Evolutionary conservation across 2,888 invertebrate genomes (phyloP).

Genomic region (Pardosa pseudoannulata): DNA sequence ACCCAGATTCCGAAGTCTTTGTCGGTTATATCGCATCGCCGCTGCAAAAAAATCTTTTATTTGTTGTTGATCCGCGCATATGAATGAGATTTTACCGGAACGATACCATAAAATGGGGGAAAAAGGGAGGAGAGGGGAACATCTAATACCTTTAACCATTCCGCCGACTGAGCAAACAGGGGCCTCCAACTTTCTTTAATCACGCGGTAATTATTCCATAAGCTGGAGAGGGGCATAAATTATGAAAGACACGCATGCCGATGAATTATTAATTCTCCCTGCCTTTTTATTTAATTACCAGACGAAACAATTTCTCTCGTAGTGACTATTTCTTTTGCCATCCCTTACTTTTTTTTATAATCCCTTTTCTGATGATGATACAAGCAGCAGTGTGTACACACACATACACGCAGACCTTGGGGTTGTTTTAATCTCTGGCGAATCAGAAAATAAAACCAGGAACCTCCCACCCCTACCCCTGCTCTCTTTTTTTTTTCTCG

Average conservation of each 20-base stretch:
- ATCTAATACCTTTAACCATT: background rate
- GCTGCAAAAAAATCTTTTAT: too few relatives aligned
- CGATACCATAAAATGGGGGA: too few relatives aligned
- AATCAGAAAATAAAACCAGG: conserved; percentile 21
- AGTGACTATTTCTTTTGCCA: conserved; percentile 32
- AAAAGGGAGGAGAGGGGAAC: too few relatives aligned
- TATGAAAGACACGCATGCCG: conserved; percentile 44
- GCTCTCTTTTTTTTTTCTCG: background rate
- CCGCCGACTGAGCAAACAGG: background rate
- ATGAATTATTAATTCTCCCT: conserved; percentile 66
- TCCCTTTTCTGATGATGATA: background rate
- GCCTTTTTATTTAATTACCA: conserved; percentile 64
- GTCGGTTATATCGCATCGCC: too few relatives aligned
- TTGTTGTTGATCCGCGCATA: too few relatives aligned
- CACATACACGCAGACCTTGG: background rate
- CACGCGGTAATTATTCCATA: conserved; percentile 62
- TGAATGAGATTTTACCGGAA: too few relatives aligned
- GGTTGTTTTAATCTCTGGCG: conserved; percentile 57
- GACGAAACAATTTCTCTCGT: conserved; percentile 6
- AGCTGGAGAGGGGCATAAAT: conserved; percentile 51
- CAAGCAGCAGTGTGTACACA: background rate
- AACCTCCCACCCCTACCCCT: background rate
- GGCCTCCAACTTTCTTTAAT: conserved; percentile 37
- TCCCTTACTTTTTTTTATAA: conserved; percentile 21
- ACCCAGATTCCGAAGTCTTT: too few relatives aligned